These are phyloP conservation scores for Atta colombica DNA, from an alignment of 1,140 invertebrate species.

Conservation along the genomic window DNA sequence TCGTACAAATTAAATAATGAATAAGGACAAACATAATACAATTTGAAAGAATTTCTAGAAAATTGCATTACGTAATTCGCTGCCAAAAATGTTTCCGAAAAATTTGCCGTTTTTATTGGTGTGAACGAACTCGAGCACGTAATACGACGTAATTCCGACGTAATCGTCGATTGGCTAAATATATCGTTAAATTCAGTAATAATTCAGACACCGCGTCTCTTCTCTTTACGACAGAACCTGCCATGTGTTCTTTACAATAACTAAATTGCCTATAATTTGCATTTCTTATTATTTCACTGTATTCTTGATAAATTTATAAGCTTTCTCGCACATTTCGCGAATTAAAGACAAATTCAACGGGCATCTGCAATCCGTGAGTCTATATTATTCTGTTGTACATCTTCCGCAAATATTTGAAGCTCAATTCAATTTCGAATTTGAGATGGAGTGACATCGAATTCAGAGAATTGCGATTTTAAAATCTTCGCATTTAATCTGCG, in stretches of 20 bases:
- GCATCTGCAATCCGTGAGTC: not conserved
- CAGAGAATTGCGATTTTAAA: not conserved
- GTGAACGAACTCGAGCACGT: slow-evolving; percentile 1
- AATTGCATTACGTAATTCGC: not conserved
- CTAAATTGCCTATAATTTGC: slow-evolving; percentile 27
- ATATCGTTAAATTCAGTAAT: slow-evolving; percentile 46
- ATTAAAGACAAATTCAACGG: slow-evolving; percentile 23
- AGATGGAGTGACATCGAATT: not conserved
- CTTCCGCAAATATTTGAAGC: not conserved
- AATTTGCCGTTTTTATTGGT: not conserved
- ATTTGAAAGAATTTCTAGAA: not conserved
- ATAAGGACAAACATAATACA: not conserved
- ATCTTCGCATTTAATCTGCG: not conserved
- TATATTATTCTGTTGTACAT: not conserved
- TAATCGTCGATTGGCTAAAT: slow-evolving; percentile 26
- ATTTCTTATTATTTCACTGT: slow-evolving; percentile 22
- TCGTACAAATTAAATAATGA: not conserved
- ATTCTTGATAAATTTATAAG: slow-evolving; percentile 17
- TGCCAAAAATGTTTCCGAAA: not conserved
- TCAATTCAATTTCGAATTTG: not conserved
- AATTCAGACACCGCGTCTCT: slow-evolving; percentile 31
- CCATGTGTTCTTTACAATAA: not conserved
- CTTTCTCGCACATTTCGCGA: not conserved
- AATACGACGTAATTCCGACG: slow-evolving; percentile 5
- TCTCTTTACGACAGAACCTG: not conserved